Base-by-base conservation (phyloP, 2,888 invertebrate species). In the Nomada flava region DNA sequence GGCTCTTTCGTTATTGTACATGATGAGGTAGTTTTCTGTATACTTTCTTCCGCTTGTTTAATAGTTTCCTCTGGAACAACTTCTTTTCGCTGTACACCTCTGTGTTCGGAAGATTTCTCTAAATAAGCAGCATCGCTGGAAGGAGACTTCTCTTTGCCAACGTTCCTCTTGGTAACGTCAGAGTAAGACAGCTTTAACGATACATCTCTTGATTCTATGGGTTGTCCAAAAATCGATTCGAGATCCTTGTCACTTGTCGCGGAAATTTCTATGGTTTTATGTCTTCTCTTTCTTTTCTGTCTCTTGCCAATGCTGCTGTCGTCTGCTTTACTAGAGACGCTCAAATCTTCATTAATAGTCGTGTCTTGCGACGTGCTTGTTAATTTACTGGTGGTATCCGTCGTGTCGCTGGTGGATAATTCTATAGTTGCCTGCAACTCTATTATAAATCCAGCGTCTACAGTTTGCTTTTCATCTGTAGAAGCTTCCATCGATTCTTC, bases 371-470 rank as follows among this genome's bases (percentile, higher is more conserved):
- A 90, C 52, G 82, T 86, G 15, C 87, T 85, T 4, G 80, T 76
- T 7, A 86, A 76, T 67, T 87, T 88, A 47, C 82, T 84, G 2
- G 76, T 72, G 7, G 82, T 82, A 9, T 92, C 90, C 0, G 91
- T 86, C 7, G 91, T 89, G 11, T 86, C 85, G 36, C 90, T 91
- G 52, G 85, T 90, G 3, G 90, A 88, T 42, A 93, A 62, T 84
- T 93, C 92, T 29, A 93, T 89, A 4, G 90, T 93, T 0, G 93
- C 92, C 62, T 90, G 89, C 26, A 93, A 88, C 64, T 90, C 91
- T 63, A 93, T 92, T 76, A 93, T 92, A 60, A 90, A 90, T 0
- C 90, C 91, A 44, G 89, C 83, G 29, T 92, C 92, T 4, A 89
- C 79, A 9, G 87, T 88, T 18, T 89, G 90, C 55, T 83, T 87